A percentile compares a stretch with the other conserved stretches of the same genome.
Conservation (phyloP, 2,113 vertebrate genomes). For the Muscicapa adusta region DNA sequence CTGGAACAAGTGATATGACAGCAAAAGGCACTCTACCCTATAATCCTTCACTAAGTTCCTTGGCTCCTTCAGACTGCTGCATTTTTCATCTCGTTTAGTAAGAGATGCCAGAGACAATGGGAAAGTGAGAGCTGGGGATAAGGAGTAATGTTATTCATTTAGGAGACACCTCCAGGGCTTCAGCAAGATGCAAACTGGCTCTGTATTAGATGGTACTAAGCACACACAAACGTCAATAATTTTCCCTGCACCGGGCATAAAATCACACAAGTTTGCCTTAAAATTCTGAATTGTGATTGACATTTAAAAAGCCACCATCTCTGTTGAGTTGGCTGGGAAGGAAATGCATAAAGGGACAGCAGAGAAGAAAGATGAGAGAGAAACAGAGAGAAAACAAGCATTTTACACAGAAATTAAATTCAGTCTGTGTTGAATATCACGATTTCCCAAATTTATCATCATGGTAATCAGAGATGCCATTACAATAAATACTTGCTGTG, state of each 20-base stretch:
- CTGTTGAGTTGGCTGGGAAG: neutral
- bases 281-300: neutral
- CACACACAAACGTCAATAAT: neutral
- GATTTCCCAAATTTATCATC: constrained; percentile 5
- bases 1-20: fast-evolving
- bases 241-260: neutral
- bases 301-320: neutral
- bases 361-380: neutral
- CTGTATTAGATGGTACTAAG: neutral
- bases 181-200: neutral
- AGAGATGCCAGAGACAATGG: neutral
- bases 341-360: neutral
- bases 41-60: neutral
- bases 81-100: fast-evolving
- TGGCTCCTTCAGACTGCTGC: neutral
- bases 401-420: neutral
- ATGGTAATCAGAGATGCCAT: neutral
- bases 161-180: neutral
- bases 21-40: neutral
- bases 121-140: neutral
- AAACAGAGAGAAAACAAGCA: neutral
- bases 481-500: neutral
- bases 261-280: neutral
- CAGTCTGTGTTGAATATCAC: neutral
- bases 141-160: neutral